A percentile compares a stretch with the other conserved stretches of the same genome.
Conservation (phyloP, 2,113 vertebrate genomes). For the Otolemur garnettii region DNA sequence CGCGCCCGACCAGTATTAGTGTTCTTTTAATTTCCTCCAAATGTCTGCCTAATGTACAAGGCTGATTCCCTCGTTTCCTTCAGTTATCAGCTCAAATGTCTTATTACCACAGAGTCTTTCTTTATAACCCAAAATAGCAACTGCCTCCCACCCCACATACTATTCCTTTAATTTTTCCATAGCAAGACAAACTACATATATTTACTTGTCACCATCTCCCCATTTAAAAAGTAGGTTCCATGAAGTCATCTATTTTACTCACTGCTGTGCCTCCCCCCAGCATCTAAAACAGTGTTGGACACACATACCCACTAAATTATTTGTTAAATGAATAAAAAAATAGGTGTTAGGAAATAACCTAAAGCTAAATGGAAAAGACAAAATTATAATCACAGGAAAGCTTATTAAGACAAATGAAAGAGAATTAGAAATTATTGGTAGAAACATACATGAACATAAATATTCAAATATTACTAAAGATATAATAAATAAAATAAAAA, state of each 20-base stretch:
- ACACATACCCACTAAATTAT: not conserved
- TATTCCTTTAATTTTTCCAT: not conserved
- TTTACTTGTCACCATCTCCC: not conserved
- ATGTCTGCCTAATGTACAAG: not conserved
- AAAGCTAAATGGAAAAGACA: constrained; percentile 46
- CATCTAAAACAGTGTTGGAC: not conserved
- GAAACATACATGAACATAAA: constrained; percentile 6
- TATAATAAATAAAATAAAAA: constrained; percentile 24
- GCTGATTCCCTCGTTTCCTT: not conserved
- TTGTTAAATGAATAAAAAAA: not conserved
- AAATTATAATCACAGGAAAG: not conserved
- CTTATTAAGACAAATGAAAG: not conserved
- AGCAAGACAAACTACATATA: not conserved
- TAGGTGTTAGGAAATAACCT: not conserved
- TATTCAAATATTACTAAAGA: constrained; percentile 9
- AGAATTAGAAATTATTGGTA: not conserved
- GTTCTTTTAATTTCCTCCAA: not conserved
- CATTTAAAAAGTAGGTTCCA: not conserved
- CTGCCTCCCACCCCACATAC: not conserved
- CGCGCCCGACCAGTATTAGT: not conserved
- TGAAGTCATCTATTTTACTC: not conserved
- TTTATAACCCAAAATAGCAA: constrained; percentile 34
- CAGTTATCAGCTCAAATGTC: not conserved
- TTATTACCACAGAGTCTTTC: constrained; percentile 11
- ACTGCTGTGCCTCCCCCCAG: not conserved